Percentiles rank a stretch among this genome's conserved stretches.
Conservation (phyloP, 2,888 invertebrate genomes). For the Ichneumon xanthorius region DNA sequence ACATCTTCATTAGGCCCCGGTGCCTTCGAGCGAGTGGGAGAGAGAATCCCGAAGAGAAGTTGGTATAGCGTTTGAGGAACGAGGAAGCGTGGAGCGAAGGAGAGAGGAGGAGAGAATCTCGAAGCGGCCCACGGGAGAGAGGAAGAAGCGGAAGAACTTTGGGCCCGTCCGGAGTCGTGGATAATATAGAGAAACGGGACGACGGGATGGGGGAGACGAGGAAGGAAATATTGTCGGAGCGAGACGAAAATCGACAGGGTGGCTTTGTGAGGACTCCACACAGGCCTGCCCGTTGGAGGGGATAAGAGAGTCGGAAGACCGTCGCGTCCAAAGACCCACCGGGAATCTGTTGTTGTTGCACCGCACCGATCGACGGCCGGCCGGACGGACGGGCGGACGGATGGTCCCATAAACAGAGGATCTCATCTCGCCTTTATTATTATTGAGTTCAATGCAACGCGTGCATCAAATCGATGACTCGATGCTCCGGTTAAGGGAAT, state of each 20-base stretch:
- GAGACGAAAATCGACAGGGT: slow-evolving; percentile 64
- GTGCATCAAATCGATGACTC: background rate
- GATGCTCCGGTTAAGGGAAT: no score
- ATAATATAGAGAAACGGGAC: slow-evolving; percentile 54
- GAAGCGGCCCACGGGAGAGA: slow-evolving; percentile 34
- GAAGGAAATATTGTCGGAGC: slow-evolving; percentile 63
- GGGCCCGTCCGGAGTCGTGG: slow-evolving; percentile 43
- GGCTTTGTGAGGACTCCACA: slow-evolving; percentile 69
- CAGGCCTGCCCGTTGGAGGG: slow-evolving; percentile 72
- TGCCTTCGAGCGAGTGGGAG: slow-evolving; percentile 72
- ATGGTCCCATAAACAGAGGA: slow-evolving; percentile 81
- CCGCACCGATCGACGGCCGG: slow-evolving; percentile 71
- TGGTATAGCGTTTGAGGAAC: background rate
- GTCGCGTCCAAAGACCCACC: slow-evolving; percentile 83
- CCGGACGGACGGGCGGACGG: slow-evolving; percentile 65
- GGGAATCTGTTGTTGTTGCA: slow-evolving; percentile 84
- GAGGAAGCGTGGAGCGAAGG: no score
- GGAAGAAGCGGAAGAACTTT: slow-evolving; percentile 22
- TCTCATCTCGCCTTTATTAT: slow-evolving; percentile 78
- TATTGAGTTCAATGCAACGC: slow-evolving; percentile 2
- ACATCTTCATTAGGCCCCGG: slow-evolving; percentile 84
- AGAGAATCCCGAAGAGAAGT: slow-evolving; percentile 30
- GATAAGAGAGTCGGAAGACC: slow-evolving; percentile 80
- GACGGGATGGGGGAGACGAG: slow-evolving; percentile 63
- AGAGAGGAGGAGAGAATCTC: no score